These are phyloP conservation scores for Heliconius ismenius DNA, from an alignment of 2,888 invertebrate species.

Conservation along the genomic window DNA sequence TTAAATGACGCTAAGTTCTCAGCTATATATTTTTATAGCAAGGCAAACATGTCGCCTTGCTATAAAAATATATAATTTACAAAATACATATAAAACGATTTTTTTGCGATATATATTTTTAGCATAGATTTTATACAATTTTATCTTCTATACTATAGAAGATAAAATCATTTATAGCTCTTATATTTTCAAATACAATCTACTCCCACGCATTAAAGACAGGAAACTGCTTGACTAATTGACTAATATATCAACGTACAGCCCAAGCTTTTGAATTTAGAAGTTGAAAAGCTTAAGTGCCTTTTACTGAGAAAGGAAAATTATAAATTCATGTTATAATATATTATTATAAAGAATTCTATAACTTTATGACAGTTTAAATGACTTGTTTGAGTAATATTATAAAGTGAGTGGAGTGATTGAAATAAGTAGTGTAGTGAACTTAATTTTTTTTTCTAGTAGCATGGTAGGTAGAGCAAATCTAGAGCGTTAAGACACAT, in stretches of 20 bases:
- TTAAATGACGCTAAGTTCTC: no score
- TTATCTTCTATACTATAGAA: no score
- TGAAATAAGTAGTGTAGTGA: background rate
- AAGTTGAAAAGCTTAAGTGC: constrained; percentile 1
- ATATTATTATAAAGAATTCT: background rate
- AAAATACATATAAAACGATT: no score
- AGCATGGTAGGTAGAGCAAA: background rate
- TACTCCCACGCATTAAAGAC: background rate
- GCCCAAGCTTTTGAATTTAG: background rate
- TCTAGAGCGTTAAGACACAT: no score
- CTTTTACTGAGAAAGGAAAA: background rate
- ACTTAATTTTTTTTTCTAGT: background rate
- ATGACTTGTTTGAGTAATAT: background rate
- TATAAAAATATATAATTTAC: no score
- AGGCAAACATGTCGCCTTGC: no score
- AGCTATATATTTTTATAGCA: no score
- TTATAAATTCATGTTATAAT: background rate
- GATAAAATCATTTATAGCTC: no score
- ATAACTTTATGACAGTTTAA: background rate
- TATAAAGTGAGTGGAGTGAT: background rate
- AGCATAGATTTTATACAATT: no score
- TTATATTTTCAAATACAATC: background rate
- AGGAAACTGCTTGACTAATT: background rate
- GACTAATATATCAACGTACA: background rate
- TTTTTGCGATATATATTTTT: no score